Evolutionary conservation across 2,888 invertebrate genomes (phyloP), one percentile per base, ranked within the genome.

Genomic region (Schrankia costaestrigalis): DNA sequence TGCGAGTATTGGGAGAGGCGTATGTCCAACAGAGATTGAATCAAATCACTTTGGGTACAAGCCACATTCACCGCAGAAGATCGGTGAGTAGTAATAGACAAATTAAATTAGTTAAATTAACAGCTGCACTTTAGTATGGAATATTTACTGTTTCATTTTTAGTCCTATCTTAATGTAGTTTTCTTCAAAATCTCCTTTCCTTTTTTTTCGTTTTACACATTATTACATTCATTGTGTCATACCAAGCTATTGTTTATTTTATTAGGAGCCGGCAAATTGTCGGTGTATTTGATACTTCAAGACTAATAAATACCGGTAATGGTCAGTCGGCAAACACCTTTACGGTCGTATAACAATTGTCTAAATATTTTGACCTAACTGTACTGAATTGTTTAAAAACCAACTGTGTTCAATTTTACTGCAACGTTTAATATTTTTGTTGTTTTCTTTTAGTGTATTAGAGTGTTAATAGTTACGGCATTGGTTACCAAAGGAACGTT

Each of bases 321-420:
- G n/a, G 11, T 3, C 28, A 11, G 36, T 29, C 35, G 38, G 34
- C 24, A 34, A 31, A 33, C 3, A 35, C 52, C 52, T 38, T 46
- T 40, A 33, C 10, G 24, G 14, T 33, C 14, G 13, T 30, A 44
- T 35, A 42, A 27, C 15, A 34, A 47, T 39, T 43, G 33, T 42
- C 46, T 41, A 26, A 48, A 48, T 28, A 31, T 30, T 44, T 39
- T 34, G 41, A 46, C 43, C 41, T 67, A 67, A 67, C 67, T 55
- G 64, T 59, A 61, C 29, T 32, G 30, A 11, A 57, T 56, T 55
- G 51, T 57, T 56, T 46, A 35, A 45, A 41, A 30, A 23, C 26
- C 30, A 15, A 26, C 50, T 53, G 28, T 46, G 48, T 43, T 35
- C 51, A 63, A 56, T 58, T 57, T 56, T 56, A 64, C 49, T 41